Base-by-base conservation (phyloP, 2,113 vertebrate genomes). In the Phoxinus phoxinus region DNA sequence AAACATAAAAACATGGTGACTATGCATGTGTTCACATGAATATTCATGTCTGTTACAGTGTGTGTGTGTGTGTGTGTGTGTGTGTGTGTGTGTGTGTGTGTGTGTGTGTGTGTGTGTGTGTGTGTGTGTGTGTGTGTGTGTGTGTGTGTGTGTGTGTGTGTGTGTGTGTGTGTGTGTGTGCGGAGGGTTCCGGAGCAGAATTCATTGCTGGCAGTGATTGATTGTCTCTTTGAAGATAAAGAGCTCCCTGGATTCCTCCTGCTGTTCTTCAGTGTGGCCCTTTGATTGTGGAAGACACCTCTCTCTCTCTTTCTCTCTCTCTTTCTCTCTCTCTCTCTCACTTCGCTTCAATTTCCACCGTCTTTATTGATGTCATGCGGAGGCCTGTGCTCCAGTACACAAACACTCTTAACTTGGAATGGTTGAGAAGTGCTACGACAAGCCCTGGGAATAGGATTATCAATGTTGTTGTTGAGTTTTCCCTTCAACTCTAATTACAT, bases 181-280 rank as follows among this genome's bases (percentile, higher is more conserved):
- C 2, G 44, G 44, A 10, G 11, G 46, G 51, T 35, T 78, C 51
- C 0, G 30, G 21, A 58, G 51, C 30, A 58, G 75, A 78, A 58
- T 58, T 32, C 75, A 35, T 35, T 80, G 77, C 77, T 27, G 7
- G 23, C 58, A 63, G 58, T 27, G 58, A 80, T 59, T 63, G 77
- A 80, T 80, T 81, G 35, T 63, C 77, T 44, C 77, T 80, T 80
- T 80, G 77, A 80, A 80, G 77, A 80, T n/a, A 80, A 61, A 80
- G 77, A 80, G 76, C 76, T 58, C 76, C 76, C 53, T 59, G 32
- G 53, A 32, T 59, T 25, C 53, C 76, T 79, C 78, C 77, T 63
- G 37, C 77, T 63, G 77, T 80, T 80, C 56, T 80, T 63, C 77
- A 63, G 23, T 63, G 58, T 44, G 77, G 23, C n/a, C 35, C 23